These are phyloP conservation scores for Oreochromis mossambicus DNA, from an alignment of 2,797 vertebrate species.

Conservation along the genomic window DNA sequence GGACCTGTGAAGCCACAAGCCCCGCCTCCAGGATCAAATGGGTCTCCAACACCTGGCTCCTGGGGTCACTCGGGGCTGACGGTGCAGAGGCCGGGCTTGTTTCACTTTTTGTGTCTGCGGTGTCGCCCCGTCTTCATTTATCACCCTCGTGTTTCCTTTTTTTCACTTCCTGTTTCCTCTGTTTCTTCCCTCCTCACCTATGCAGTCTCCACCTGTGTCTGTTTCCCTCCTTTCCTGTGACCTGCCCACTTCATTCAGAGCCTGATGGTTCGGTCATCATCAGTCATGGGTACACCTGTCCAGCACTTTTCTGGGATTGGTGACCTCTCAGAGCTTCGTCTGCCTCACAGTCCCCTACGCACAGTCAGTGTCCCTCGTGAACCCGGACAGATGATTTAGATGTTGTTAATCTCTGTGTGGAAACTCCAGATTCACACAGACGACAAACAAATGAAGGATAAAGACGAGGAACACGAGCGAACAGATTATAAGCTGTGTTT, in stretches of 20 bases:
- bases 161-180: not conserved
- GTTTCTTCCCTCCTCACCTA: not conserved
- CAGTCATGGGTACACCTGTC: not conserved
- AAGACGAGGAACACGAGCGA: fast-evolving
- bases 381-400: not conserved
- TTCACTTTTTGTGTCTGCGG: not conserved
- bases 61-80: not conserved
- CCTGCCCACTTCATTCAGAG: not conserved
- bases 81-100: not conserved
- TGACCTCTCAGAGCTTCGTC: fast-evolving
- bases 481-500: not conserved
- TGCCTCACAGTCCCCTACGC: not conserved
- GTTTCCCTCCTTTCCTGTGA: not conserved
- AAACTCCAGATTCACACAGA: not conserved
- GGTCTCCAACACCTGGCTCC: not conserved
- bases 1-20: not conserved
- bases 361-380: not conserved
- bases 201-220: not conserved
- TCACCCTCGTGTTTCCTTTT: not conserved
- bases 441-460: not conserved
- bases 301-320: not conserved
- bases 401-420: not conserved
- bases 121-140: not conserved
- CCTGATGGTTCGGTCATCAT: not conserved
- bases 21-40: not conserved